phyloP scores from a whole-genome alignment of 2,113 vertebrate genomes.

The Rousettus leschenaultii region DNA sequence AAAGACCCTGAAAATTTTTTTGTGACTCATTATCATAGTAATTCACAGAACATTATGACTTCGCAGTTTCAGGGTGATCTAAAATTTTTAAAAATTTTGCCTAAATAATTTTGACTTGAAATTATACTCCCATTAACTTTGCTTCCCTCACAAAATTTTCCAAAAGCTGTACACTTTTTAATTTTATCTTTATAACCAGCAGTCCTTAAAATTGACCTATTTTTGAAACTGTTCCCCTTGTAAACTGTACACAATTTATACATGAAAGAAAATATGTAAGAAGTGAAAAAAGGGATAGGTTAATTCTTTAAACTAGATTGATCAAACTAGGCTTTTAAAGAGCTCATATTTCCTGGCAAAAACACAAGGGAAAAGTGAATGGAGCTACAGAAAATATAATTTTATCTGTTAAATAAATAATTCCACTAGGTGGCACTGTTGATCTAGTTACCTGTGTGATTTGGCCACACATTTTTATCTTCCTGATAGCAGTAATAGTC shows the following conservation, averaged over 20 bases:
- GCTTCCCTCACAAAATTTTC: background rate
- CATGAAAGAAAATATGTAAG: background rate
- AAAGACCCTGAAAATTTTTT: background rate
- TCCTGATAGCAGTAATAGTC: constrained; percentile 55
- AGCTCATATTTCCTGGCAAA: background rate
- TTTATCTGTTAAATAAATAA: background rate
- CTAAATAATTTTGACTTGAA: background rate
- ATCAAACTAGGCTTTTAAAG: background rate
- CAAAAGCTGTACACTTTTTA: background rate
- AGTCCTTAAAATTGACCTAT: background rate
- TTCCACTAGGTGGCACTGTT: constrained; percentile 81
- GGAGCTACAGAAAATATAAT: background rate
- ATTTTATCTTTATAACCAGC: background rate
- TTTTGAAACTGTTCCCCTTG: background rate
- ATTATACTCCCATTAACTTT: background rate
- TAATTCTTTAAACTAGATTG: background rate
- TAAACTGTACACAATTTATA: background rate
- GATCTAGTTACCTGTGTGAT: constrained; percentile 50
- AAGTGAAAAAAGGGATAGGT: too few relatives aligned
- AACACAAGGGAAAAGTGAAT: background rate
- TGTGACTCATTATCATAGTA: background rate
- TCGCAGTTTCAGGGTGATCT: background rate
- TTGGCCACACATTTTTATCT: constrained; percentile 66
- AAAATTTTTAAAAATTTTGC: background rate
- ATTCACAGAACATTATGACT: background rate